Conservation (phyloP, 2,888 invertebrate species). For the Drosophila nr. medialis region DNA sequence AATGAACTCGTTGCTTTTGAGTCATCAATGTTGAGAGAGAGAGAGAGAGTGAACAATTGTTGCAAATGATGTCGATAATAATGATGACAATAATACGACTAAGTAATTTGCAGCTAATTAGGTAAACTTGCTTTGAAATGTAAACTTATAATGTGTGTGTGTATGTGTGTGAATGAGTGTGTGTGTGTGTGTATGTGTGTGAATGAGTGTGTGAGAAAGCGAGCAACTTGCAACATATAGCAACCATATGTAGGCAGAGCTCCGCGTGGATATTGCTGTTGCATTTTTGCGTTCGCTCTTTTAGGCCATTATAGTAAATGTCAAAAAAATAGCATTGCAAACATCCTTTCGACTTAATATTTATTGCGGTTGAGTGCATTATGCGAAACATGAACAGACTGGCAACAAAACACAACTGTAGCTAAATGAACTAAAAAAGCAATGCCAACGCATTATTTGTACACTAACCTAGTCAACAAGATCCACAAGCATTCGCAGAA, state of each 20-base stretch:
- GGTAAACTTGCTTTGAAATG: constrained; percentile 40
- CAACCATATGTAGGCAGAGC: neutral
- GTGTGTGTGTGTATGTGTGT: neutral
- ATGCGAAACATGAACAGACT: constrained; percentile 21
- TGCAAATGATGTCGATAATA: constrained; percentile 9
- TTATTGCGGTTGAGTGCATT: constrained; percentile 62
- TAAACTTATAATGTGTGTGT: neutral
- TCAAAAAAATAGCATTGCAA: constrained; percentile 26
- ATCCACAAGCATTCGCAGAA: neutral
- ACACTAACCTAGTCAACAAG: constrained; percentile 3
- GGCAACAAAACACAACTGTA: constrained; percentile 5
- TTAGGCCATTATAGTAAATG: constrained; percentile 12
- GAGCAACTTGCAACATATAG: too few species aligned
- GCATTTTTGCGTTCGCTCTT: constrained; percentile 31
- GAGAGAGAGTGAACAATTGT: constrained; percentile 3
- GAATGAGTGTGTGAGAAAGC: too few species aligned
- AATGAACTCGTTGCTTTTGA: constrained; percentile 5
- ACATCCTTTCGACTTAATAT: constrained; percentile 47
- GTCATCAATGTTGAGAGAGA: neutral
- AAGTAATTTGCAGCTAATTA: constrained; percentile 59
- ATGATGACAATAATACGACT: constrained; percentile 22
- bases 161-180: neutral
- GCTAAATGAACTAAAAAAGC: neutral
- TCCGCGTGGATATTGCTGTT: neutral
- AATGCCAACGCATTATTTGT: neutral